Evolutionary conservation across 2,888 invertebrate species (phyloP).

Genomic region (Auanema sp.): DNA sequence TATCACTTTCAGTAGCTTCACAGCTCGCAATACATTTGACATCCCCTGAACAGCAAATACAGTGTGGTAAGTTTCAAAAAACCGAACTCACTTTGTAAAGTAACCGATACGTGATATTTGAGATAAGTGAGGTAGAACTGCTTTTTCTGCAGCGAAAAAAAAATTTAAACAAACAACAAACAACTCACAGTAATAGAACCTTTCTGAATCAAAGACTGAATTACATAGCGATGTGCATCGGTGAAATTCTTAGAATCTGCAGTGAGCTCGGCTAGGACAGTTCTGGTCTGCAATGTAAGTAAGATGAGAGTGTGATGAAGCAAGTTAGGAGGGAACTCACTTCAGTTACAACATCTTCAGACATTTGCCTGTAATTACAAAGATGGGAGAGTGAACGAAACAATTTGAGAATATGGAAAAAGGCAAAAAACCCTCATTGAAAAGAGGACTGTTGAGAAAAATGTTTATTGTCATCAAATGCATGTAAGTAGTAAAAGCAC

Average conservation of each 20-base stretch:
- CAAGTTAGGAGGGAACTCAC: neutral
- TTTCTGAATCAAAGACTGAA: slow-evolving; percentile 4
- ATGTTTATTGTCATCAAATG: too few relatives aligned
- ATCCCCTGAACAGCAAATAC: neutral
- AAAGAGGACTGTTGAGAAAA: neutral
- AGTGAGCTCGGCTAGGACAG: neutral
- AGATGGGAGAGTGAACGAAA: too few relatives aligned
- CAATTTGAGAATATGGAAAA: neutral
- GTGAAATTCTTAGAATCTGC: neutral
- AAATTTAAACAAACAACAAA: neutral
- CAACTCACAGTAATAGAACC: neutral
- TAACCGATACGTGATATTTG: neutral
- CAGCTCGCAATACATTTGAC: too few relatives aligned
- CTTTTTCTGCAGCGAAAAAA: too few relatives aligned
- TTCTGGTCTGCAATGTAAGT: too few relatives aligned
- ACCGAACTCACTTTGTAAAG: neutral
- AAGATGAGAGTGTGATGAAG: too few relatives aligned
- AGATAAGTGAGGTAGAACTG: neutral
- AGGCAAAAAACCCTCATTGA: neutral
- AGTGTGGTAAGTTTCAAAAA: neutral
- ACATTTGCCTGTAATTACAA: too few relatives aligned
- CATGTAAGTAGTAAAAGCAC: too few relatives aligned
- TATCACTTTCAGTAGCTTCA: too few relatives aligned
- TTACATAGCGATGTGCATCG: slow-evolving; percentile 1
- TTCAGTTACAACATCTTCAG: neutral